Evolutionary conservation across 2,888 invertebrate species (phyloP).

Genomic region (Aphidoletes aphidimyza): DNA sequence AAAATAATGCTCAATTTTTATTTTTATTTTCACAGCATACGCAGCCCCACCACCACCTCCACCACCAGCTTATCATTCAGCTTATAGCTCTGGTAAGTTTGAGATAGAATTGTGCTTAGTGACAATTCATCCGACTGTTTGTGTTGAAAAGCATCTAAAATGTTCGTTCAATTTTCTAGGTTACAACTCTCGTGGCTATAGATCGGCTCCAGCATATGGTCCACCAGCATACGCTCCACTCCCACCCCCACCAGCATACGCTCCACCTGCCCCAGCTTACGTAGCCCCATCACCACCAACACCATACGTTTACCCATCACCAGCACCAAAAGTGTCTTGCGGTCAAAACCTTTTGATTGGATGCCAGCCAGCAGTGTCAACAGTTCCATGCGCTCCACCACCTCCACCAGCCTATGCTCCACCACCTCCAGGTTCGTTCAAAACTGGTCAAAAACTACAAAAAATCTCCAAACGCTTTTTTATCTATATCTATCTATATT

Average conservation of each 20-base stretch:
- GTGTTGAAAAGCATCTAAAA: no score
- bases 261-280: background rate
- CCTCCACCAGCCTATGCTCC: background rate
- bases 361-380: background rate
- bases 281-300: no score
- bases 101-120: no score
- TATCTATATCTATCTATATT: no score
- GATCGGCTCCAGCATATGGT: background rate
- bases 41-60: no score
- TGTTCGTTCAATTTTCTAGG: background rate
- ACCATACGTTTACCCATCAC: background rate
- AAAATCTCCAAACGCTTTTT: no score
- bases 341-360: background rate
- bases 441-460: no score
- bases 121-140: no score
- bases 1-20: no score
- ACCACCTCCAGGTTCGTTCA: background rate
- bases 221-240: background rate
- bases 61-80: no score
- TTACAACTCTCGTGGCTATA: slow-evolving; percentile 16
- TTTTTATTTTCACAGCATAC: no score
- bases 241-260: background rate
- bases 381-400: background rate
- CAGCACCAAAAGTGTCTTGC: background rate
- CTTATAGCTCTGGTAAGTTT: no score